A percentile compares a stretch with the other conserved stretches of the same genome.
These are phyloP conservation scores for Rhopalosiphum padi DNA, from an alignment of 1,140 invertebrate species.

Conservation along the genomic window DNA sequence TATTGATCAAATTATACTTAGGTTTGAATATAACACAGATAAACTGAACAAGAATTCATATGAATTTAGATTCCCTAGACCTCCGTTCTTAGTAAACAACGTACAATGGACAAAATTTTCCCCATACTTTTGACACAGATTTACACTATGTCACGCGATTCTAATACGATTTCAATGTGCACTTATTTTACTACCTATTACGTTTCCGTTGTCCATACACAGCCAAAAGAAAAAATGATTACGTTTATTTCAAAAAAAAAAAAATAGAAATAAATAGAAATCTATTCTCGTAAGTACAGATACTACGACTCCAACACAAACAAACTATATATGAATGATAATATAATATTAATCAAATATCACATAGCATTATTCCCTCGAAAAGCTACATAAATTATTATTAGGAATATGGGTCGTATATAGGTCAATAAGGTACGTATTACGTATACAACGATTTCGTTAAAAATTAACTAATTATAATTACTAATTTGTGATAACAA, in stretches of 20 bases:
- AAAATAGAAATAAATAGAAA: too few species aligned
- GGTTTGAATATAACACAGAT: neutral
- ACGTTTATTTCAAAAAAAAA: neutral
- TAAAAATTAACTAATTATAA: too few species aligned
- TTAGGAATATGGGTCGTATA: too few species aligned
- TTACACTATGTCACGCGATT: neutral
- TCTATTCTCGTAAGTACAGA: neutral
- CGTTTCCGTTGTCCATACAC: neutral
- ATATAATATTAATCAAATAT: too few species aligned
- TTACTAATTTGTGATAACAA: too few species aligned
- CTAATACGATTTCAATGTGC: neutral
- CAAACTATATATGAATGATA: neutral
- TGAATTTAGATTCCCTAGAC: too few species aligned
- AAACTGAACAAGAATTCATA: neutral
- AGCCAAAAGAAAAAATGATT: neutral
- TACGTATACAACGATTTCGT: too few species aligned
- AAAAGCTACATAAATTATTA: too few species aligned
- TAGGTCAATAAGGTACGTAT: too few species aligned
- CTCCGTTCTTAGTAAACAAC: too few species aligned
- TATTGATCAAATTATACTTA: neutral
- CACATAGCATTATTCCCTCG: too few species aligned
- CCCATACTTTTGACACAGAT: neutral
- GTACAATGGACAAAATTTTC: neutral
- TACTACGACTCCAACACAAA: neutral
- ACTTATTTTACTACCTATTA: neutral